phyloP scores from a whole-genome alignment of 2,113 vertebrate genomes.

The Rattus norvegicus region GRCr8 NC_086035.1:29516001-29516500 shows the following conservation, averaged over 20 bases:
- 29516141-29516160: too few relatives aligned
- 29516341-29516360: neutral
- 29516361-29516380: neutral
- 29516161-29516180: too few relatives aligned
- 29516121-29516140: neutral
- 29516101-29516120: neutral
- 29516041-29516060: neutral
- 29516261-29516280: neutral
- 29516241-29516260: neutral
- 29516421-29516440: neutral
- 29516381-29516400: slow-evolving; percentile 35
- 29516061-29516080: neutral
- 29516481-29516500: neutral
- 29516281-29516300: neutral
- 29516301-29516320: neutral
- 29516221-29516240: neutral
- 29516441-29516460: slow-evolving; percentile 34
- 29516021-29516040: neutral
- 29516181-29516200: too few relatives aligned
- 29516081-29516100: neutral
- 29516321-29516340: neutral
- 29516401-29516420: slow-evolving; percentile 27
- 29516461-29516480: slow-evolving; percentile 36
- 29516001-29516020: neutral
- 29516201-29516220: neutral